Base-by-base conservation (phyloP, 2,113 vertebrate species). In the Ctenodactylus gundi region DNA sequence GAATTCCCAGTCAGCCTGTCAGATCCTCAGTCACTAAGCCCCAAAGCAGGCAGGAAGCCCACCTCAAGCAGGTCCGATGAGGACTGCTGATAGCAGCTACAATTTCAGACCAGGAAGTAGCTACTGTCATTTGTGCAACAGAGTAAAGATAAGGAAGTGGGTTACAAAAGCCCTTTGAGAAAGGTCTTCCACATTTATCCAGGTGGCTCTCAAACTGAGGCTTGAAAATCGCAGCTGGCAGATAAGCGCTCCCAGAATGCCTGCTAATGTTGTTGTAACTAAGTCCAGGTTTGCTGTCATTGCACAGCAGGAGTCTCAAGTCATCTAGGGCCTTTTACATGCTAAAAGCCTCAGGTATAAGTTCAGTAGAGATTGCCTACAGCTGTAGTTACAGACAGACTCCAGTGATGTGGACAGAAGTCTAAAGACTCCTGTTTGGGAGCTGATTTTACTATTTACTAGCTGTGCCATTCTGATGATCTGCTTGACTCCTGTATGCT, bases 121-220 rank as follows among this genome's bases (percentile, higher is more conserved):
- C 64, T 76, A 46, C 2, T 81, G 82, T 68, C 36, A 72, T 57
- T 65, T 46, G 29, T 29, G 1, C 51, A 44, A 80, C 18, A 70
- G 44, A 41, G 72, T 75, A 55, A 93, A 88, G 76, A 82, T 85
- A 95, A 93, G 85, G 58, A 75, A 21, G 7, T 25, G 68, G 49
- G 12, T 73, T 84, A 94, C 53, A 90, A 93, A 95, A 73, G 88
- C 62, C 36, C 44, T 93, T 93, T 90, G 72, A 92, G 82, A 88
- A 31, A 72, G 41, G 85, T 88, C 88, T 72, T 67, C 44, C 41
- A 72, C n/a, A 83, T 77, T 76, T 73, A 88, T 49, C 36, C 77
- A 58, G 77, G 60, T 55, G 81, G 36, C 46, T 76, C 80, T 60
- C 44, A 68, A 84, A 36, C 58, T 67, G 29, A 27, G 39, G 18